Base-by-base conservation (phyloP, 1,140 invertebrate species). In the Mizuhopecten yessoensis region DNA sequence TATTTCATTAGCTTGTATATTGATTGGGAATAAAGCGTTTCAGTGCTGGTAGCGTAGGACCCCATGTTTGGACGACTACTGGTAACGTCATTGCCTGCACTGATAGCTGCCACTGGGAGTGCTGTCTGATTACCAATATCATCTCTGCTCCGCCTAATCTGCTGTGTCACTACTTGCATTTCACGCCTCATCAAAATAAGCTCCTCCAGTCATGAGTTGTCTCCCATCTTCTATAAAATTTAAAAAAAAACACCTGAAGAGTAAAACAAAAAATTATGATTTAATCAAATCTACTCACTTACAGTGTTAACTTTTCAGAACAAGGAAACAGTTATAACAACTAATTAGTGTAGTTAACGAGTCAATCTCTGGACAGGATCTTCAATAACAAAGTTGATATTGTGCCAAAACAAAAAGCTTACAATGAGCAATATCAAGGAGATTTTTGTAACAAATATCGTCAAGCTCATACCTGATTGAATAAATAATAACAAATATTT, bases 1-100 rank as follows among this genome's bases (percentile, higher is more conserved):
- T 75, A 75, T 75, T 75, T 75, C 57, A 75, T 75, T 75, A 75
- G 57, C 57, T 75, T 75, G 57, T 75, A 75, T 75, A 75, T 75
- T 75, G 57, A 75, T 75, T 75, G 57, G n/a, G 57, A 29, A 75
- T 75, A 75, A 75, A 75, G 57, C 57, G 57, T 75, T 75, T 75
- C 57, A 75, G 57, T 75, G 57, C n/a, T 29, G 57, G 57, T 75
- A 75, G 57, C 57, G 17, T 75, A 75, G 57, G 57, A 75, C 57
- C 57, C 23, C 1, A n/a, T 75, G 57, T 29, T 29, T 75, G 57
- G 57, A 2, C 57, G n/a, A 75, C 57, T 75, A 29, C 57, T 75
- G 57, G 57, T 75, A 75, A 75, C 57, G 57, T 29, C n/a, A 75
- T 75, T 75, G 57, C 57, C 57, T 75, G 57, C 57, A 75, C 9